These are phyloP conservation scores for Clupea harengus DNA, from an alignment of 2,113 vertebrate species.

Conservation along the genomic window DNA sequence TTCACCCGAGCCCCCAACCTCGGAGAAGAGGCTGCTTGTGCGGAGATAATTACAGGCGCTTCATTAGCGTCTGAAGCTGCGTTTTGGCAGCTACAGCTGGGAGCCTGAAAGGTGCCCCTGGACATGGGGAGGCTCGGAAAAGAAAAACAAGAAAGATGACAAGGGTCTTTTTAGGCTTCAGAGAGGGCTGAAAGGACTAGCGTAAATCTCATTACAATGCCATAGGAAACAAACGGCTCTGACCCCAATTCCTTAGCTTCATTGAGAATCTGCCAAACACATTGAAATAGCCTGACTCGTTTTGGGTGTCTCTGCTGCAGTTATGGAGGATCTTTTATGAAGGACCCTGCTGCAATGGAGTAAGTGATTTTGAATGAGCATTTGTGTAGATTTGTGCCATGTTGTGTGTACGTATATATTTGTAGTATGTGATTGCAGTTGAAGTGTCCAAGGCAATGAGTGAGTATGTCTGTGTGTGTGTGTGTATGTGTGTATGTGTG, in stretches of 20 bases:
- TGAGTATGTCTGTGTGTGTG: no score
- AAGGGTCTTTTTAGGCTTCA: not conserved
- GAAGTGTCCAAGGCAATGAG: not conserved
- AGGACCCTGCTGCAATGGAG: not conserved
- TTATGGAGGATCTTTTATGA: slow-evolving; percentile 17
- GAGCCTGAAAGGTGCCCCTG: slow-evolving; percentile 59
- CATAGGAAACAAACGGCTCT: not conserved
- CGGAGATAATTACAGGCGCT: slow-evolving; percentile 51
- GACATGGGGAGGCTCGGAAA: slow-evolving; percentile 40
- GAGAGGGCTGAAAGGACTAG: not conserved
- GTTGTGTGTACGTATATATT: not conserved
- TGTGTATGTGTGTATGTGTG: slow-evolving; percentile 5
- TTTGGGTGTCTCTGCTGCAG: slow-evolving; percentile 6
- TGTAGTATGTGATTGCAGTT: not conserved
- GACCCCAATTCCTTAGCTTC: not conserved
- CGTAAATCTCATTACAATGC: slow-evolving; percentile 9
- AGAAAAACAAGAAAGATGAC: not conserved
- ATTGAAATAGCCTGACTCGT: slow-evolving; percentile 24
- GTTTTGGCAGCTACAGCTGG: slow-evolving; percentile 63
- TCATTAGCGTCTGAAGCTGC: slow-evolving; percentile 68
- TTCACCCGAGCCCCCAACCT: not conserved
- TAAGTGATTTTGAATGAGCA: not conserved
- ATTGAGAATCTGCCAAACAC: slow-evolving; percentile 17
- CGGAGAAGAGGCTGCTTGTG: slow-evolving; percentile 47
- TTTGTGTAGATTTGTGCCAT: not conserved